Conservation (phyloP, 2,888 invertebrate species). For the Morpho deidamia region DNA sequence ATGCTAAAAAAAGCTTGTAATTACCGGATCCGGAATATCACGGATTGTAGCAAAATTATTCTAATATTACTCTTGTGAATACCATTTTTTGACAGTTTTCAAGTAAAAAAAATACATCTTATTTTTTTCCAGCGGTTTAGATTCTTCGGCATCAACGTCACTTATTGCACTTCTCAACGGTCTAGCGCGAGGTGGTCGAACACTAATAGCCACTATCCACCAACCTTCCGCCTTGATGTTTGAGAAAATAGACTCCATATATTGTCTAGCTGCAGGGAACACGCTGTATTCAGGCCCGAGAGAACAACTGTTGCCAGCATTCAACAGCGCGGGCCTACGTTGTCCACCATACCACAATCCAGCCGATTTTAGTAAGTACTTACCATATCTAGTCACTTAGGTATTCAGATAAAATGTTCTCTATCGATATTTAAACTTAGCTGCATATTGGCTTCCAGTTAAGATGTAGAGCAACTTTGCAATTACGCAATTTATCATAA, state of each 20-base stretch:
- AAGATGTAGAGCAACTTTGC: no score
- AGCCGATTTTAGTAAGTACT: constrained; percentile 92
- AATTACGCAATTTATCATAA: no score
- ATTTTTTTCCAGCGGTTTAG: constrained; percentile 84
- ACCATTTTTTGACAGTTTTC: background rate
- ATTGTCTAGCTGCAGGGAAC: constrained; percentile 88
- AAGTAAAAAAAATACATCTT: background rate
- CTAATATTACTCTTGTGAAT: no score
- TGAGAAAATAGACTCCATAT: constrained; percentile 94
- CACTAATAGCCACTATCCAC: constrained; percentile 95
- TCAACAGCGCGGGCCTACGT: constrained; percentile 84
- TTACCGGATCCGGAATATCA: no score
- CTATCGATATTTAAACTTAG: no score
- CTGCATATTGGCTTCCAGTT: no score
- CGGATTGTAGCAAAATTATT: no score
- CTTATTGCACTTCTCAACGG: constrained; percentile 88
- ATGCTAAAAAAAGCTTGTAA: no score
- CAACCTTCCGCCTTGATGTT: constrained; percentile 95
- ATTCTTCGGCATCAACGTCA: constrained; percentile 92
- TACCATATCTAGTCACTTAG: background rate
- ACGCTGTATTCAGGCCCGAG: constrained; percentile 92
- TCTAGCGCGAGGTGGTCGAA: constrained; percentile 90
- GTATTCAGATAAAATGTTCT: no score
- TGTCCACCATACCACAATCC: constrained; percentile 98
- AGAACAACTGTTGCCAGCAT: constrained; percentile 85